Evolutionary conservation across 1,140 invertebrate genomes (phyloP), one percentile per base, ranked within the genome.

Genomic region (Capitella teleta): DNA sequence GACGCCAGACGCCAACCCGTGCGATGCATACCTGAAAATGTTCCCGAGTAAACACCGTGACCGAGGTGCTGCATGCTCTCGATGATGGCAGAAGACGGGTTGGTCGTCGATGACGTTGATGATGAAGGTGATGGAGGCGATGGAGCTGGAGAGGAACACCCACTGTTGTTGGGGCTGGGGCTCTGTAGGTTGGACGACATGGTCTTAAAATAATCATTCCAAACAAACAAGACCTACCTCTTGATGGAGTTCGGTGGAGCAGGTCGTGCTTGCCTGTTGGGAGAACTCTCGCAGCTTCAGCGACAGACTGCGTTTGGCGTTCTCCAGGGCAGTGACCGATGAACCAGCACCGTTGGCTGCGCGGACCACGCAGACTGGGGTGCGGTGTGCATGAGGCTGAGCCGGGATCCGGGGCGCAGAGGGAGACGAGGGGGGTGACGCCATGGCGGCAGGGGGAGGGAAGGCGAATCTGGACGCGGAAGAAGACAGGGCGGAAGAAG

Each of bases 1-100:
- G n/a, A n/a, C n/a, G n/a, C n/a, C n/a, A n/a, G 16, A 38, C 36
- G 36, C 36, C 36, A 4, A 12, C 0, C 19, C 12, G 4, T 28
- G 41, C 37, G 16, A 21, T 16, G 45, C 52, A 62, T 54, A 76
- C 75, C 76, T 57, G 74, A 76, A 60, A 78, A 78, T 43, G 76
- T 78, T 47, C 77, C 77, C 18, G 75, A 77, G 64, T 77, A 79
- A 24, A 79, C 71, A 55, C 89, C 90, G 68, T 88, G 87, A 37
- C 89, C 86, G 60, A 92, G 85, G 65, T 91, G 86, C 63, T 90
- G 85, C 86, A 92, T 89, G 57, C 85, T 87, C 63, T 90, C 85
- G 61, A 90, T 90, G 60, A 90, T 86, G 56, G 86, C 86, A 38
- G 47, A 51, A 2, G 47, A 30, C 12, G 51, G 44, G 40, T 16